A percentile compares a stretch with the other conserved stretches of the same genome.
Conservation (phyloP, 2,113 vertebrate genomes). For the Hemiscyllium ocellatum region DNA sequence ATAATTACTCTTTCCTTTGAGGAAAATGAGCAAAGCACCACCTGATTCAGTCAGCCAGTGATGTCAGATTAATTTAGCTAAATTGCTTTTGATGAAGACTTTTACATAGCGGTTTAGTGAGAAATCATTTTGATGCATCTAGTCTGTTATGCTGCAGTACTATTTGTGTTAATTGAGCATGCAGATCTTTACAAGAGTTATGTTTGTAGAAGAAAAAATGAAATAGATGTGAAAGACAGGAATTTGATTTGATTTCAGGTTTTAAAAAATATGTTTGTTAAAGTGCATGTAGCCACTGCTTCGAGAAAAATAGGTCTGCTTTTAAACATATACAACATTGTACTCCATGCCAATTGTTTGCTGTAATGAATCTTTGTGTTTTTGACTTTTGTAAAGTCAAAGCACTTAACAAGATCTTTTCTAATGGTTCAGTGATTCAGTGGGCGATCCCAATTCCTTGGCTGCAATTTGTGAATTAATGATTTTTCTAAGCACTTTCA, state of each 20-base stretch:
- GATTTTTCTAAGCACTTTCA: not conserved
- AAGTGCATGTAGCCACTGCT: not conserved
- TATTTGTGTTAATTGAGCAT: not conserved
- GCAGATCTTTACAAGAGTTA: not conserved
- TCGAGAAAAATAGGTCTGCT: not conserved
- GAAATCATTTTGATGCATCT: not conserved
- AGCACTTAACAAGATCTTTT: not conserved
- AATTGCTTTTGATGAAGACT: not conserved
- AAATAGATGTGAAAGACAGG: not conserved
- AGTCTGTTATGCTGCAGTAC: conserved; percentile 2
- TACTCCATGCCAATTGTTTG: not conserved
- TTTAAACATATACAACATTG: not conserved
- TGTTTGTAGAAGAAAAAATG: not conserved
- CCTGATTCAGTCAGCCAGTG: conserved; percentile 8
- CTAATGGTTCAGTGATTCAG: not conserved
- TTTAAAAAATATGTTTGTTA: not conserved
- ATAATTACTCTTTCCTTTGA: not conserved
- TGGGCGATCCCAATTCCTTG: too few relatives aligned
- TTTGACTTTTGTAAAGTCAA: not conserved
- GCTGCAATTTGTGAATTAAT: not conserved
- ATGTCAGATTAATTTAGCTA: conserved; percentile 25
- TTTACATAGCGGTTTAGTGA: not conserved
- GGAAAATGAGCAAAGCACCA: not conserved
- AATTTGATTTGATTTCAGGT: not conserved
- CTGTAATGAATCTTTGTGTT: not conserved